Base-by-base conservation (phyloP, 2,113 vertebrate genomes). In the Gallinago jamesoni region DNA sequence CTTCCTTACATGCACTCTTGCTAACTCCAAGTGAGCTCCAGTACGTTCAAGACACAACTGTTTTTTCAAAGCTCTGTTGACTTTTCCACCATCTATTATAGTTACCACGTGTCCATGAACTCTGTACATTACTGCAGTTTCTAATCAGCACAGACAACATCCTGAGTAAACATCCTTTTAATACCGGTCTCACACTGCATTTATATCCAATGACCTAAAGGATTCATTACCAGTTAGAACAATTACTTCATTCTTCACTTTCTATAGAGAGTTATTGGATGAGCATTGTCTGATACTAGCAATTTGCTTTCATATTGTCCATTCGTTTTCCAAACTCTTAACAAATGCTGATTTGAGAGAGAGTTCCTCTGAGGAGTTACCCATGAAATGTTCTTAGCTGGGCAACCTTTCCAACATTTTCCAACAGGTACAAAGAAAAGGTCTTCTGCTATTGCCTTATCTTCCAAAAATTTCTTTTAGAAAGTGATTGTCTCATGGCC, bases 51-150 rank as follows among this genome's bases (percentile, higher is more conserved):
- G 35, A 35, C 18, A 92, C 45, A 74, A 52, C 31, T 72, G 67
- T 20, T 47, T 67, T 67, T 75, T 28, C 31, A 25, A 67, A 82
- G 43, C 21, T 88, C 63, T 66, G 18, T 2, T 48, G 62, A 77
- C 17, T 30, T 41, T 60, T 52, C 67, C 23, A 73, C 10, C 23
- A 28, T 6, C 37, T 67, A 41, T 41, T 64, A 7, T 7, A 69
- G 48, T n/a, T 48, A 84, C 25, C 18, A 74, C 0, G 0, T 18
- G 23, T 28, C 59, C 63, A 31, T 30, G 6, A 84, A 62, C n/a
- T 73, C 63, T 69, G 23, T 30, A 81, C 1, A 1, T 60, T 81
- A 57, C 69, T 63, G 52, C 5, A 74, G 57, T 37, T 87, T 62
- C 50, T 70, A 30, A 70, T 74, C 52, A 59, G n/a, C 15, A 81